Evolutionary conservation across 2,888 invertebrate genomes (phyloP), one percentile per base, ranked within the genome.

Genomic region (Dendrolimus pini): DNA sequence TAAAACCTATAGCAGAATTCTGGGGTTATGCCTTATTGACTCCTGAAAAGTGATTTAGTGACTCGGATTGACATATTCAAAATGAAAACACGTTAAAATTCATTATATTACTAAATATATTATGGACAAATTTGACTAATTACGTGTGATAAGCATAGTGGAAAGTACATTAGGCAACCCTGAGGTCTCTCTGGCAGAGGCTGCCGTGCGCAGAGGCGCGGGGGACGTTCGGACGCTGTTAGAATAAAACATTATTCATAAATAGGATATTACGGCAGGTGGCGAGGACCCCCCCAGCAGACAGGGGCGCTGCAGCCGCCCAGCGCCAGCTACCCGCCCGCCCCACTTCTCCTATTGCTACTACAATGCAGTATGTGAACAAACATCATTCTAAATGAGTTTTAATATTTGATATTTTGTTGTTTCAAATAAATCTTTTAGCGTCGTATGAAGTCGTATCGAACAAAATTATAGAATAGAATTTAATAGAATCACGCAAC

Each of bases 231-330:
- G 88, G 82, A 89, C 89, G 89, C 86, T 85, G 80, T 83, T 85
- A 85, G 89, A 89, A 89, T 89, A 89, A 89, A 89, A 89, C 88
- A 89, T 89, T 89, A 89, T 89, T 89, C 89, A 89, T 89, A 89
- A 89, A 88, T 87, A 88, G 88, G 83, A 85, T 85, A 88, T 88
- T 89, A 88, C 85, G 65, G 65, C 65, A 65, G 67, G 66, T 65
- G 66, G 59, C 56, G 56, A 54, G 59, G 54, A 59, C 57, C 42
- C 59, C 58, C 54, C 30, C 54, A 60, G 62, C 59, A 41, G 55
- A 41, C 58, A 41, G 7, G 54, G 61, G 58, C 64, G 55, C 60
- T 60, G 60, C 63, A 60, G 53, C 60, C 63, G 55, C 61, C 59
- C 53, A 55, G 60, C 58, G 42, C 41, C 56, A n/a, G 54, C 54